A percentile compares a stretch with the other conserved stretches of the same genome.
These are phyloP conservation scores for Teleogryllus occipitalis DNA, from an alignment of 1,140 invertebrate species.

Conservation along the genomic window DNA sequence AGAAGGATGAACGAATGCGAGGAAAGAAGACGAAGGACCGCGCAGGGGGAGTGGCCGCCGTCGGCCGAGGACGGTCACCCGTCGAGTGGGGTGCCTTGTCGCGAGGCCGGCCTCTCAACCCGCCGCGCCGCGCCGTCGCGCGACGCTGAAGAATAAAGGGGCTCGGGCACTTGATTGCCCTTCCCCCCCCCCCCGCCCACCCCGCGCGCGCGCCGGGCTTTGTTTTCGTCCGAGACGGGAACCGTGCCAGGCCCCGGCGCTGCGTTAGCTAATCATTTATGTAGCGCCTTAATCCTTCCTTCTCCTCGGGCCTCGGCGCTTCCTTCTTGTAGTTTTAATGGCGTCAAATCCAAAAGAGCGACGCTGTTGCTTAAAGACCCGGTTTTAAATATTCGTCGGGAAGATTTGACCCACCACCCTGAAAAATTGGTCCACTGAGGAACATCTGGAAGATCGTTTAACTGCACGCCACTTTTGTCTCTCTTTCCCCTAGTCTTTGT, in stretches of 20 bases:
- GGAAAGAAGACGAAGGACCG: too few relatives aligned
- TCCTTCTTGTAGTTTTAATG: not conserved
- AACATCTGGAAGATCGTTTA: not conserved
- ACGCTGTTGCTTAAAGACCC: not conserved
- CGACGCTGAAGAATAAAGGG: too few relatives aligned
- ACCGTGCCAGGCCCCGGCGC: not conserved
- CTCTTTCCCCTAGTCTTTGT: too few relatives aligned
- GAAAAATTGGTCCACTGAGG: not conserved
- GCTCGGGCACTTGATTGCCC: too few relatives aligned
- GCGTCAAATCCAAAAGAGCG: not conserved
- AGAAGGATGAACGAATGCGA: too few relatives aligned
- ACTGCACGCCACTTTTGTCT: too few relatives aligned
- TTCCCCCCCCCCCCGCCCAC: too few relatives aligned
- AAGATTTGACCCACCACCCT: not conserved
- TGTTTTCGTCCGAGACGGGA: not conserved
- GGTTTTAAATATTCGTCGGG: not conserved
- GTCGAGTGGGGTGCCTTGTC: too few relatives aligned
- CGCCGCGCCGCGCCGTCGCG: too few relatives aligned
- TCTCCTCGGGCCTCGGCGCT: not conserved
- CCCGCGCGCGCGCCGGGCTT: not conserved
- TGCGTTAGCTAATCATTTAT: conserved; percentile 5
- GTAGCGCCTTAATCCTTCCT: not conserved
- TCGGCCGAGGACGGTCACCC: too few relatives aligned
- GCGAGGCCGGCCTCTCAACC: too few relatives aligned
- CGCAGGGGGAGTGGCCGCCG: too few relatives aligned